Base-by-base conservation (phyloP, 2,113 vertebrate genomes). In the Leptodactylus fuscus region DNA sequence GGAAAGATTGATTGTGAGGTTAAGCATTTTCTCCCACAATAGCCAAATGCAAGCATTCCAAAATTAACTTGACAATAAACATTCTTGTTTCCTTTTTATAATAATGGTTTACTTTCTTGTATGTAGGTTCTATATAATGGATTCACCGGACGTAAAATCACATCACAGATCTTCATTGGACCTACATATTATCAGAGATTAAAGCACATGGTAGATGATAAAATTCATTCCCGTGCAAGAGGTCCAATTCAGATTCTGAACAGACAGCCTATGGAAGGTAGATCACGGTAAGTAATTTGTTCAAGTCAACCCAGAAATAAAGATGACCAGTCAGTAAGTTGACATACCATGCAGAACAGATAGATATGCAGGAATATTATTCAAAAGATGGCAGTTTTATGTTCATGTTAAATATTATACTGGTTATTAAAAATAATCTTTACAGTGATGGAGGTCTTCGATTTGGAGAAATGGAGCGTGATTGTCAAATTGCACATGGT, bases 141-240 rank as follows among this genome's bases (percentile, higher is more conserved):
- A 1, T 99, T 99, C 88, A 99, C 98, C 2, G 98, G 98, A 22
- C 95, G 98, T 76, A 99, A 99, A 91, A 95, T 99, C 87, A 99
- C 97, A 11, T 99, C 98, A 0, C 98, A 99, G 91, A 99, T 99
- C 89, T 99, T 99, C 90, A 96, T 99, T 48, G 98, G 98, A 0
- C 98, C 98, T 4, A 99, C 98, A 0, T 99, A 99, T 27, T 99
- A 99, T 81, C 98, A 99, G 89, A 95, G 98, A 18, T 90, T 99
- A 86, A 99, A 99, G 89, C 98, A 99, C 87, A 99, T 99, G 98
- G 98, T 99, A 85, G 98, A 99, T 44, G 98, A 99, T 87, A 99
- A 99, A 92, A 99, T 99, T 91, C 98, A 99, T 92, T 99, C 98
- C 1, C 94, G 98, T 83, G 98, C 98, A 51, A 91, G 98, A n/a